These are phyloP conservation scores for Myotis daubentonii DNA, from an alignment of 2,797 vertebrate genomes.

Conservation along the genomic window DNA sequence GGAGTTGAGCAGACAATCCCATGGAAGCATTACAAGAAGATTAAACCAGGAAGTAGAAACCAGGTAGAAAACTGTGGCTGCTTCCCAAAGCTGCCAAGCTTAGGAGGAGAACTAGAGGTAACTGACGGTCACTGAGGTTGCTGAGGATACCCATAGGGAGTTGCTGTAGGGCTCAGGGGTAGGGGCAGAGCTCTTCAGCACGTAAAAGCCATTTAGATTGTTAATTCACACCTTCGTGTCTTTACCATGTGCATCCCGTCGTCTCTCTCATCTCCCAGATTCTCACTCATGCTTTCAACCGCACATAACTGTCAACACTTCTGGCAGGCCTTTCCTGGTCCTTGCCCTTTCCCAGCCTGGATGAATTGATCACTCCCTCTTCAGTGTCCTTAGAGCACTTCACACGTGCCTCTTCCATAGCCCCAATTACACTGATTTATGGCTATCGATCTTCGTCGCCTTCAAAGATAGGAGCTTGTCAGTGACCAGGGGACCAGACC, in stretches of 20 bases:
- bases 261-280: not conserved
- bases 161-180: not conserved
- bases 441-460: not conserved
- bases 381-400: constrained; percentile 22
- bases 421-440: constrained; percentile 47
- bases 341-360: not conserved
- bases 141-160: not conserved
- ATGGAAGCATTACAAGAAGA: not conserved
- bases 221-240: not conserved
- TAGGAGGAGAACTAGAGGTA: not conserved
- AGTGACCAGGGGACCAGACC: not conserved
- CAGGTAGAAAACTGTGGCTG: not conserved
- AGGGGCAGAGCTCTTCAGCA: not conserved
- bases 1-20: not conserved
- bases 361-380: not conserved
- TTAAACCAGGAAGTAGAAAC: not conserved
- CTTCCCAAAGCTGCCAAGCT: not conserved
- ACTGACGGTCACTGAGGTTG: no score
- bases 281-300: not conserved
- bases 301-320: not conserved
- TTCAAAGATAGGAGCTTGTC: constrained; percentile 41
- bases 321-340: not conserved
- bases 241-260: not conserved
- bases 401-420: not conserved
- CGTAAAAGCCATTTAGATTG: not conserved